phyloP scores from a whole-genome alignment of 2,113 vertebrate genomes.

The Platichthys flesus region DNA sequence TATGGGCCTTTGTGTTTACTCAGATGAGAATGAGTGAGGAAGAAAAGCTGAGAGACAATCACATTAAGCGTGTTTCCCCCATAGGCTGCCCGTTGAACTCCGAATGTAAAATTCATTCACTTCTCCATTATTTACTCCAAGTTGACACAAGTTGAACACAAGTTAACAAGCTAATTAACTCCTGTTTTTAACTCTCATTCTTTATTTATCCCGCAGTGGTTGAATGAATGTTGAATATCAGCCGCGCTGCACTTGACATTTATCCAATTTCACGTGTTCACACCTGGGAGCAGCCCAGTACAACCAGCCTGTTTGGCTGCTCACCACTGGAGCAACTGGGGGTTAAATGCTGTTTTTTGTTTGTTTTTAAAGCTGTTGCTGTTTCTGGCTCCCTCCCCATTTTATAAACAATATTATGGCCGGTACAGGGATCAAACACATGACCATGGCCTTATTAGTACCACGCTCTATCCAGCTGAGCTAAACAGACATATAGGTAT shows the following conservation, averaged over 20 bases:
- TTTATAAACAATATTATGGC: too few relatives aligned
- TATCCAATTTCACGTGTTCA: conserved; percentile 38
- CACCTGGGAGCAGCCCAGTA: conserved; percentile 45
- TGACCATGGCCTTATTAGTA: too few relatives aligned
- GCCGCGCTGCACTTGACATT: conserved; percentile 16
- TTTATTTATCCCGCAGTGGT: conserved; percentile 35
- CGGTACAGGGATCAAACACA: too few relatives aligned
- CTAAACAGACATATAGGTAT: too few relatives aligned
- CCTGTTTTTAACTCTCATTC: conserved; percentile 32
- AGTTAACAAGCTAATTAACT: conserved; percentile 49
- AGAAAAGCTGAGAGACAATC: conserved; percentile 1
- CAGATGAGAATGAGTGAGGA: conserved; percentile 35
- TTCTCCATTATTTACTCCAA: conserved; percentile 43
- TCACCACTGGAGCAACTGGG: conserved; percentile 20
- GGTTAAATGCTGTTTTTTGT: conserved; percentile 34
- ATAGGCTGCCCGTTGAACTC: conserved; percentile 17
- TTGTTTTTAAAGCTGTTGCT: too few relatives aligned
- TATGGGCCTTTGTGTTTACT: conserved; percentile 46
- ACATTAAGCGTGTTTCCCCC: conserved; percentile 25
- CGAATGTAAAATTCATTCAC: conserved; percentile 28
- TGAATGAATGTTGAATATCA: conserved; percentile 25
- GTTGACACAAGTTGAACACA: conserved; percentile 45
- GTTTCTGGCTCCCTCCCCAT: too few relatives aligned
- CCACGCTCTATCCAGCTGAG: too few relatives aligned
- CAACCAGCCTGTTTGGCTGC: conserved; percentile 11